Conservation (phyloP, 2,113 vertebrate species). For the Ochotona princeps region DNA sequence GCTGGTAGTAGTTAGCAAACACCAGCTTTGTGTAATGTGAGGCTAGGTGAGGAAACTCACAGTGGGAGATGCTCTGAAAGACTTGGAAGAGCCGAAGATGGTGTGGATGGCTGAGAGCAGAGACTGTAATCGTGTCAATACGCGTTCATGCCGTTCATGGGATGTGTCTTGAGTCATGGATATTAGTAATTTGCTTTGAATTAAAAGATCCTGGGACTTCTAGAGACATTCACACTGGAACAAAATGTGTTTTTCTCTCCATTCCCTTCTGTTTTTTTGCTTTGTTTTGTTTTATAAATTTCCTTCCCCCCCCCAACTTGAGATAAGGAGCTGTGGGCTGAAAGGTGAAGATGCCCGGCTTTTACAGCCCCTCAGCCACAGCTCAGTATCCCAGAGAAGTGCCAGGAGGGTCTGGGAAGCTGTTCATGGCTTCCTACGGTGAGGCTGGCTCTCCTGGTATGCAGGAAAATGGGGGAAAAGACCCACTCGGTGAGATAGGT, state of each 20-base stretch:
- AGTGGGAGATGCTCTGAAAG: background rate
- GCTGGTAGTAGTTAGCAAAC: background rate
- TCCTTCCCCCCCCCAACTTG: constrained; percentile 31
- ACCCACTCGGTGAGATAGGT: background rate
- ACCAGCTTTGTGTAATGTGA: background rate
- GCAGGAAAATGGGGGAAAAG: background rate
- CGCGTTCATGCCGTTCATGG: background rate
- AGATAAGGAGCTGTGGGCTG: background rate
- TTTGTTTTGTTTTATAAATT: constrained; percentile 1
- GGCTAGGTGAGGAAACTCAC: background rate
- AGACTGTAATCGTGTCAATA: background rate
- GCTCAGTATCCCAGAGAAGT: background rate
- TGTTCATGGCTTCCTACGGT: no score
- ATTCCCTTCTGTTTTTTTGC: background rate
- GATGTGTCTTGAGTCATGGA: background rate
- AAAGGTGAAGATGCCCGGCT: constrained; percentile 16
- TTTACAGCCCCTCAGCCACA: background rate
- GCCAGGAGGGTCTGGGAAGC: background rate
- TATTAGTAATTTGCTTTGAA: constrained; percentile 26
- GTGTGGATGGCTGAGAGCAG: background rate
- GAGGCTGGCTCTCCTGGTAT: background rate
- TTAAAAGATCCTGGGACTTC: constrained; percentile 33
- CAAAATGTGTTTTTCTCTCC: background rate
- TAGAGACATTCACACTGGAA: background rate
- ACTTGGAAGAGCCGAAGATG: background rate